phyloP scores from a whole-genome alignment of 2,113 vertebrate species.

The Eupsittula cactorum region DNA sequence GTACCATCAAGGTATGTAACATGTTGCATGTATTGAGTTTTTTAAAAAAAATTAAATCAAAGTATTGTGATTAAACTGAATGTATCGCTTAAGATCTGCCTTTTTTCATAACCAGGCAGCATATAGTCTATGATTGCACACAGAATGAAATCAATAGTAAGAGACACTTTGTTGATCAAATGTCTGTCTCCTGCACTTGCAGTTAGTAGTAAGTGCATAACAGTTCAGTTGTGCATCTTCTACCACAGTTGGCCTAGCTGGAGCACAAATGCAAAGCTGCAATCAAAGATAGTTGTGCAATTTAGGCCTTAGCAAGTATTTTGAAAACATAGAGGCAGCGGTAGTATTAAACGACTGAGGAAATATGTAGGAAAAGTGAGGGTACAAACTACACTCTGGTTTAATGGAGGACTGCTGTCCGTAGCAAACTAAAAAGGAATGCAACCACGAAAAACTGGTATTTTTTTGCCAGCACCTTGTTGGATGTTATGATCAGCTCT shows the following conservation, averaged over 20 bases:
- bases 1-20: not conserved
- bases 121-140: not conserved
- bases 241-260: not conserved
- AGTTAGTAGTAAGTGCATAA: not conserved
- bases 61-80: not conserved
- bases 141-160: not conserved
- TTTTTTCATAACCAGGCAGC: not conserved
- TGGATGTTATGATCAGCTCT: not conserved
- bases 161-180: not conserved
- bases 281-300: not conserved
- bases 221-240: not conserved
- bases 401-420: not conserved
- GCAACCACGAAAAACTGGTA: not conserved
- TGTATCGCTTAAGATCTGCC: not conserved
- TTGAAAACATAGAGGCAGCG: not conserved
- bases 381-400: not conserved
- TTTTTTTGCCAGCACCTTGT: not conserved
- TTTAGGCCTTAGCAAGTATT: not conserved
- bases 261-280: not conserved
- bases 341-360: not conserved
- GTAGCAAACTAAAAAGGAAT: not conserved
- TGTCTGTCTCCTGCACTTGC: not conserved
- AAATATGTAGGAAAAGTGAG: not conserved
- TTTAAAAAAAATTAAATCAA: not conserved
- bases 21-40: not conserved